phyloP scores from a whole-genome alignment of 1,140 invertebrate species.

The Orussus abietinus region DNA sequence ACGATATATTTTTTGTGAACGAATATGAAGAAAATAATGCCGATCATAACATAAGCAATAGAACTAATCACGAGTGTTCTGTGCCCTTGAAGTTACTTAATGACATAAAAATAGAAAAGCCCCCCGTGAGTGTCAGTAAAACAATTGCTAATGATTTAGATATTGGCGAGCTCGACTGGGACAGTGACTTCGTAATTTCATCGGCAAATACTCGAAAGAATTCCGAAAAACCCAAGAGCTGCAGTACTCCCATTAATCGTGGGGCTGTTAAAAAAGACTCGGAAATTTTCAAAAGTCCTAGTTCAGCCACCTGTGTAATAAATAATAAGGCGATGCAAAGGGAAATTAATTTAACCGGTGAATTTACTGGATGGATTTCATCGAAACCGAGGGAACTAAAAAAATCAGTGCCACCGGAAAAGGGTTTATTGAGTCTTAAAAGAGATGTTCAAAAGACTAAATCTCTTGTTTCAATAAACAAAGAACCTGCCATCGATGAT shows the following conservation, averaged over 20 bases:
- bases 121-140: neutral
- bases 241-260: neutral
- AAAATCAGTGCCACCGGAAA: no score
- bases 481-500: no score
- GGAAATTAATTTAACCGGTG: neutral
- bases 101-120: neutral
- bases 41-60: constrained; percentile 11
- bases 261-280: constrained; percentile 6
- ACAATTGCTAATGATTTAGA: constrained; percentile 4
- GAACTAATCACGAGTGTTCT: no score
- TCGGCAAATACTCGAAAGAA: constrained; percentile 5
- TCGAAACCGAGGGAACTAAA: no score
- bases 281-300: neutral
- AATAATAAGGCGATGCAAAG: neutral
- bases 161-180: neutral
- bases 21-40: constrained; percentile 13
- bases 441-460: no score
- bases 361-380: constrained; percentile 2
- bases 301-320: constrained; percentile 1
- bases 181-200: neutral
- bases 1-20: constrained; percentile 28
- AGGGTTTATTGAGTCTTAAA: no score
- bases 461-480: no score
- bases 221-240: neutral
- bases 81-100: constrained; percentile 1